Evolutionary conservation across 2,797 vertebrate species (phyloP), one percentile per base, ranked within the genome.

Genomic region (Sarcoramphus papa): DNA sequence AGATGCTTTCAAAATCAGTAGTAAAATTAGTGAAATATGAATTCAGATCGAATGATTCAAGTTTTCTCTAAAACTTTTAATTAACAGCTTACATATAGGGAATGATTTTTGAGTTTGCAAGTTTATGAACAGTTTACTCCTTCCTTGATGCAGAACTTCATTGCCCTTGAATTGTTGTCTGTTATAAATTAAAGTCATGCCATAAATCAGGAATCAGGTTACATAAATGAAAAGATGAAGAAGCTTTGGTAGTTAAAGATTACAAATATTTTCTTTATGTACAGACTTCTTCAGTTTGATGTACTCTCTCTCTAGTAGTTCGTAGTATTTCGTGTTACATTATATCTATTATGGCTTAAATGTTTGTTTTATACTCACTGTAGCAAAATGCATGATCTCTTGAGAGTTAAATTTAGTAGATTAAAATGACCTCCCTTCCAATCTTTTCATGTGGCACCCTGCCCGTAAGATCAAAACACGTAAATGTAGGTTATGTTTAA

Each of bases 401-500:
- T 74, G 50, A 87, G 80, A 95, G 87, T 96, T 97, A 97, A 97
- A 93, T 98, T 97, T 94, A 96, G 94, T 85, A 94, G 76, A 93
- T 96, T 80, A 93, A 94, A 97, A 98, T 95, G 57, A 97, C 97
- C 95, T 97, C 96, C 69, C 70, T 97, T 97, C 89, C 95, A 96
- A 82, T 93, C 90, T 97, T 98, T 93, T 97, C 76, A 93, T 96
- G 85, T 96, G 95, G 91, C 93, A 97, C 85, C 88, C 84, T 94
- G 67, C 79, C 87, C 79, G 20, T 93, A 83, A 95, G 95, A 97
- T 97, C 95, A 96, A 97, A 98, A 98, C 92, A 96, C 72, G 6
- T 85, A 97, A 97, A 95, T 96, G 93, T 96, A 98, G 92, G 95
- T 97, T 97, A 92, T 97, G 94, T 97, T 98, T 97, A 95, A 96